These are phyloP conservation scores for Fringilla coelebs DNA, from an alignment of 2,797 vertebrate species.

Conservation along the genomic window DNA sequence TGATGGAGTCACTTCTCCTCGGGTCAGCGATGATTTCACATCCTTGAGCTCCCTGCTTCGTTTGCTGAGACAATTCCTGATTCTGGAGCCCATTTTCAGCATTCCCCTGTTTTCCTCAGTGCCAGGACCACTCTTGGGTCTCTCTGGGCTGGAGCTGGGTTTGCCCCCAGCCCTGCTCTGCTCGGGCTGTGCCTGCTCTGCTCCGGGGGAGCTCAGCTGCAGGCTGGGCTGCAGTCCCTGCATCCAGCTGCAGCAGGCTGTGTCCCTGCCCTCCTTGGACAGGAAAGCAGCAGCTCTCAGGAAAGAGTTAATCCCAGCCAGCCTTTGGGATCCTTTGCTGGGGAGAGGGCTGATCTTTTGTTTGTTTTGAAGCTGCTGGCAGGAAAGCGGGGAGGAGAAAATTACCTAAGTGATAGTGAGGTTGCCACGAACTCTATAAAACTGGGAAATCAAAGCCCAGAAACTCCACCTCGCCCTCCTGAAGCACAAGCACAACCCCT, in stretches of 20 bases:
- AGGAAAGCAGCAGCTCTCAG: conserved; percentile 12
- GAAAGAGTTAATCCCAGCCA: conserved; percentile 57
- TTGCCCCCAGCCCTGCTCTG: background rate
- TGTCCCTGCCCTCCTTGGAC: background rate
- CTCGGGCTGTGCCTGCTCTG: background rate
- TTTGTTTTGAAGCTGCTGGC: conserved; percentile 61
- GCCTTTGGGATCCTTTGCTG: conserved; percentile 45
- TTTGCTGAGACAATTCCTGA: background rate
- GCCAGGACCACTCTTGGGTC: fast-evolving
- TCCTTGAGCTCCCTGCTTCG: conserved; percentile 6
- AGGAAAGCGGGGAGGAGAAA: conserved; percentile 65
- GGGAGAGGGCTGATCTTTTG: conserved; percentile 37
- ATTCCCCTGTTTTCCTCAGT: background rate
- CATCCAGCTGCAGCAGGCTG: background rate
- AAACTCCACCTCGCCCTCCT: conserved; percentile 60
- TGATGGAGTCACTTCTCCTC: background rate
- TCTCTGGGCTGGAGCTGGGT: background rate
- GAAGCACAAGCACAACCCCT: conserved; percentile 46
- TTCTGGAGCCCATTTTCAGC: background rate
- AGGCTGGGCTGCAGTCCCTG: background rate
- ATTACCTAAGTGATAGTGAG: conserved; percentile 69
- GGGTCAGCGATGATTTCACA: background rate
- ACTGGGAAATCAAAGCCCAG: conserved; percentile 5
- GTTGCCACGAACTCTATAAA: conserved; percentile 45
- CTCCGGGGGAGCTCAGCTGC: background rate